Conservation (phyloP, 1,140 invertebrate genomes). For the Acromyrmex echinatior region DNA sequence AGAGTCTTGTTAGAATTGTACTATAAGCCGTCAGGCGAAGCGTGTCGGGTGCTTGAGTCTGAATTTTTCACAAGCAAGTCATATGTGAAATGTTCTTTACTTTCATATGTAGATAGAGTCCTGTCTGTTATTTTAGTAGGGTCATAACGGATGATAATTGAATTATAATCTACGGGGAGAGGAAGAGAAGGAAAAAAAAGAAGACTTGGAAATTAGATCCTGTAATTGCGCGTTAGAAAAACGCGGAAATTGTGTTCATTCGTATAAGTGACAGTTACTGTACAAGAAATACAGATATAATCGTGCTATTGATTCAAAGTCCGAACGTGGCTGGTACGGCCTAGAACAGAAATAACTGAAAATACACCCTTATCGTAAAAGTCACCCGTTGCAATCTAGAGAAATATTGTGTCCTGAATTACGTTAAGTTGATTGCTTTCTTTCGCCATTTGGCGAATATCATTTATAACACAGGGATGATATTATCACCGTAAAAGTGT, state of each 20-base stretch:
- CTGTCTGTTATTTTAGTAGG: neutral
- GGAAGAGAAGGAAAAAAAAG: neutral
- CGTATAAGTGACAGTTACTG: slow-evolving; percentile 50
- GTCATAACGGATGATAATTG: neutral
- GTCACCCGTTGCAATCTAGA: neutral
- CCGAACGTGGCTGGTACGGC: slow-evolving; percentile 73
- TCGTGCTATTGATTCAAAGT: slow-evolving; percentile 73
- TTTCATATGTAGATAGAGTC: neutral
- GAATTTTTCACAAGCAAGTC: slow-evolving; percentile 23
- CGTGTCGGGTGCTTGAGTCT: neutral
- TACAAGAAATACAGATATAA: slow-evolving; percentile 61
- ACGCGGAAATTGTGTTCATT: slow-evolving; percentile 37
- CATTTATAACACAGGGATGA: slow-evolving; percentile 1
- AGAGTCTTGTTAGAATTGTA: neutral
- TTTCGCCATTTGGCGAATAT: neutral
- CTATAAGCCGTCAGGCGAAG: neutral
- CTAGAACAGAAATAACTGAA: slow-evolving; percentile 79
- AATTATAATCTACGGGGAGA: neutral
- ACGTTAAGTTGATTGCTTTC: neutral
- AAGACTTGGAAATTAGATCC: neutral
- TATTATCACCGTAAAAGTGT: neutral
- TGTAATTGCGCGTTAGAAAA: slow-evolving; percentile 38
- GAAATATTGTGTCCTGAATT: slow-evolving; percentile 36
- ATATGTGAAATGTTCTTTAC: neutral
- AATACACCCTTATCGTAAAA: slow-evolving; percentile 48